Percentiles rank a stretch among this genome's conserved stretches.
These are phyloP conservation scores for Cyclina sinensis DNA, from an alignment of 1,140 invertebrate species.

Conservation along the genomic window DNA sequence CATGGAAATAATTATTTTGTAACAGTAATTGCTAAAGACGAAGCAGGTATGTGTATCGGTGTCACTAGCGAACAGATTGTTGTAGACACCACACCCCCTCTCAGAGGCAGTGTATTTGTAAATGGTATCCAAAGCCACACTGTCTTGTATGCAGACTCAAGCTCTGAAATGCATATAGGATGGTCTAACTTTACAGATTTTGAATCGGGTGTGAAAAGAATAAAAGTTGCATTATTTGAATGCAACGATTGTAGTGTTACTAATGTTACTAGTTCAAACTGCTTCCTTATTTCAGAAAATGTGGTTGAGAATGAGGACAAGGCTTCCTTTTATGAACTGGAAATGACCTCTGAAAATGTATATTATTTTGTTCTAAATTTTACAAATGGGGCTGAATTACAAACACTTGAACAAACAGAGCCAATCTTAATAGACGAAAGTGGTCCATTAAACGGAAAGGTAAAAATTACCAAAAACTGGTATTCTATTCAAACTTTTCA, in stretches of 20 bases:
- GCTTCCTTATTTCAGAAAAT: slow-evolving; percentile 32
- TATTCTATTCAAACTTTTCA: slow-evolving; percentile 9
- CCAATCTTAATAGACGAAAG: slow-evolving; percentile 31
- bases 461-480: slow-evolving; percentile 47
- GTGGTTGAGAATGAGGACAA: slow-evolving; percentile 19
- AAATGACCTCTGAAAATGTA: slow-evolving; percentile 13
- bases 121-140: slow-evolving; percentile 17
- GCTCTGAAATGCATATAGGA: slow-evolving; percentile 28
- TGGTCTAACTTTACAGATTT: slow-evolving; percentile 26
- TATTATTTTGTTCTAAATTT: slow-evolving; percentile 31
- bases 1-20: slow-evolving; percentile 43
- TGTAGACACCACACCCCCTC: slow-evolving; percentile 43
- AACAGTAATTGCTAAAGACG: slow-evolving; percentile 48
- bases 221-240: slow-evolving; percentile 11
- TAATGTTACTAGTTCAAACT: not conserved
- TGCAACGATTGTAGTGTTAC: not conserved
- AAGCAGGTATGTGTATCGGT: slow-evolving; percentile 50
- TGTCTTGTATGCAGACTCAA: not conserved
- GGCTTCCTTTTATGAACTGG: slow-evolving; percentile 43
- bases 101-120: not conserved
- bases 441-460: not conserved
- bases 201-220: slow-evolving; percentile 16
- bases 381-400: slow-evolving; percentile 42
- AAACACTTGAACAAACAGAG: not conserved
- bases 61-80: slow-evolving; percentile 21